Conservation (phyloP, 1,140 invertebrate genomes). For the Araneus ventricosus region DNA sequence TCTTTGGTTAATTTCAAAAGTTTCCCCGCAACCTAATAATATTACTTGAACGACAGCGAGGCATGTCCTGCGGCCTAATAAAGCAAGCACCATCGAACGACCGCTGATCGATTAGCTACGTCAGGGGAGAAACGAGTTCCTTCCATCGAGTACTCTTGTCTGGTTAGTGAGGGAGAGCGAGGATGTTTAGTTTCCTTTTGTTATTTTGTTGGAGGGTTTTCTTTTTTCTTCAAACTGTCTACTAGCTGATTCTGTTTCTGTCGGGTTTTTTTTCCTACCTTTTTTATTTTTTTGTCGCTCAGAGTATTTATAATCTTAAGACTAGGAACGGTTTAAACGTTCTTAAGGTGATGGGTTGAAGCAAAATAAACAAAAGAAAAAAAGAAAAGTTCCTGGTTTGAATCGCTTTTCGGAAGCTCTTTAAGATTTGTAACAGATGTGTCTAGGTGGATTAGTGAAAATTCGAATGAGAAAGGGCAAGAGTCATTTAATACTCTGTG, state of each 20-base stretch:
- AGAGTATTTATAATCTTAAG: conserved; percentile 33
- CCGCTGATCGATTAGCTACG: conserved; percentile 44
- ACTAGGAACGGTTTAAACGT: conserved; percentile 25
- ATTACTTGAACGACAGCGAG: too few species aligned
- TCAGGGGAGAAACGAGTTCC: conserved; percentile 30
- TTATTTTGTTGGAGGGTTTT: background rate
- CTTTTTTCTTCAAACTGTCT: conserved; percentile 4
- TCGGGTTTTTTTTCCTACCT: background rate
- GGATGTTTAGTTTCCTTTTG: conserved; percentile 52
- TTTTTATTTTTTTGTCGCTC: background rate
- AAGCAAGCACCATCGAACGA: conserved; percentile 12
- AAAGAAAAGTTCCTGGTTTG: background rate
- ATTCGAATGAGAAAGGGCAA: background rate
- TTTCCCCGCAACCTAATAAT: too few species aligned
- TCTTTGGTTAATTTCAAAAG: too few species aligned
- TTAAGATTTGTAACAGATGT: conserved; percentile 34
- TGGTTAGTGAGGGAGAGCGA: conserved; percentile 29
- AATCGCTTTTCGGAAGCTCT: conserved; percentile 54
- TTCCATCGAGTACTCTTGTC: conserved; percentile 53
- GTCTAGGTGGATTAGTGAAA: background rate
- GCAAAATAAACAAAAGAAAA: background rate
- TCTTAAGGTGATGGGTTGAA: conserved; percentile 20
- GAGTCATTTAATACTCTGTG: too few species aligned
- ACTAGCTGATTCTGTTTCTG: background rate
- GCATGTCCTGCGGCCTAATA: too few species aligned